Conservation (phyloP, 2,888 invertebrate genomes). For the Seira ritae region DNA sequence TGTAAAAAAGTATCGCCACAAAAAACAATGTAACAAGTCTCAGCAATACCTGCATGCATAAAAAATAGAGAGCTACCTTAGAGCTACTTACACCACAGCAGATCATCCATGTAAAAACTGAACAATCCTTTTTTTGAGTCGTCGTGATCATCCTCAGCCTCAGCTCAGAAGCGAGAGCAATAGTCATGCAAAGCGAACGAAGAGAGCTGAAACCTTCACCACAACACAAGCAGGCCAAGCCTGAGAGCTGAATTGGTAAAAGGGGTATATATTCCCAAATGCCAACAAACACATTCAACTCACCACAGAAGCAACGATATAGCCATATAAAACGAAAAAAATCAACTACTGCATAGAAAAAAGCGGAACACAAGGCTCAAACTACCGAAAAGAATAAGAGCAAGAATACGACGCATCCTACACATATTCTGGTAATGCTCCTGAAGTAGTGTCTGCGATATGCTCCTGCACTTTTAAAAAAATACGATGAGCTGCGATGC, state of each 20-base stretch:
- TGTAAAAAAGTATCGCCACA: conserved; percentile 2
- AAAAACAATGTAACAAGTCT: conserved; percentile 7
- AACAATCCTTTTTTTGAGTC: not conserved
- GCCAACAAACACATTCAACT: conserved; percentile 7
- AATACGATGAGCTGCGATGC: not conserved
- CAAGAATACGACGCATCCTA: conserved; percentile 6
- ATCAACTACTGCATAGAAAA: conserved; percentile 3
- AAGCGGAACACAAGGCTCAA: conserved; percentile 11
- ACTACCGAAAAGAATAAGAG: conserved; percentile 11
- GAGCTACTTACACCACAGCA: not conserved
- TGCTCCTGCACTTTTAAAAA: conserved; percentile 6
- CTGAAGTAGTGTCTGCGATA: not conserved
- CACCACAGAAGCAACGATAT: conserved; percentile 11
- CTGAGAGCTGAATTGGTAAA: not conserved
- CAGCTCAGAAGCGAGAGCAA: not conserved
- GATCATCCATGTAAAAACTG: conserved; percentile 3
- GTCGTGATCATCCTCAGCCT: not conserved
- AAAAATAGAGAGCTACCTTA: conserved; percentile 7
- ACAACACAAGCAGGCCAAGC: not conserved
- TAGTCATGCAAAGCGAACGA: not conserved
- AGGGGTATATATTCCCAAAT: conserved; percentile 2
- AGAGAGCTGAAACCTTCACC: not conserved
- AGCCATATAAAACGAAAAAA: conserved; percentile 3
- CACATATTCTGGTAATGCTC: not conserved
- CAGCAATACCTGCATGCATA: not conserved